A percentile compares a stretch with the other conserved stretches of the same genome.
Conservation (phyloP, 2,888 invertebrate genomes). For the Oligia fasciuncula region DNA sequence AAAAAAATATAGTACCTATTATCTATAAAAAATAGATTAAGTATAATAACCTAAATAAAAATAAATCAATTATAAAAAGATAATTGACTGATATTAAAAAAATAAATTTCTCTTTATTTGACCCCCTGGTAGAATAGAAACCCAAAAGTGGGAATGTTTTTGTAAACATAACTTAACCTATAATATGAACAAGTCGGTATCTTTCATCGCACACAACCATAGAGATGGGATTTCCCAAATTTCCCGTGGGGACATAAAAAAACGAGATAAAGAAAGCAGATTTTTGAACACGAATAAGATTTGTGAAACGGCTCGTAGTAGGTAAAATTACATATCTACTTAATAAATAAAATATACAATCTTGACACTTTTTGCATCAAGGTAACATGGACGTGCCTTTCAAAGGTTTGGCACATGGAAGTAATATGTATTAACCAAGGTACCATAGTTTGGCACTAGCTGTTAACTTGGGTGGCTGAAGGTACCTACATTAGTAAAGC, state of each 20-base stretch:
- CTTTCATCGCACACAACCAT: constrained; percentile 40
- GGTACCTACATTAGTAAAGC: background rate
- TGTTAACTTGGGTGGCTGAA: background rate
- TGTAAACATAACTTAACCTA: constrained; percentile 23
- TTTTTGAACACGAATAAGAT: constrained; percentile 42
- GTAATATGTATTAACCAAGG: background rate
- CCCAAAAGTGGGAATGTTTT: background rate
- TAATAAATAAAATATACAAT: constrained; percentile 51
- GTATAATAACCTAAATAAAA: too few relatives aligned
- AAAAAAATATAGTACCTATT: too few relatives aligned
- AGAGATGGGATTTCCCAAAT: constrained; percentile 44
- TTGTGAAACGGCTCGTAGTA: constrained; percentile 13
- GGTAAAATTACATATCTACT: background rate
- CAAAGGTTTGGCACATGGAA: constrained; percentile 45
- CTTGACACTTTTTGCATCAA: constrained; percentile 54
- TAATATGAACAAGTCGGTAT: constrained; percentile 25
- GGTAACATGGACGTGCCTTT: constrained; percentile 47
- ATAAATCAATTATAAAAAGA: too few relatives aligned
- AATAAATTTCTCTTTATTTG: background rate
- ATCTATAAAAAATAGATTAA: too few relatives aligned
- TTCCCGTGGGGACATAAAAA: constrained; percentile 51
- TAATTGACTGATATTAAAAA: background rate
- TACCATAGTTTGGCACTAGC: constrained; percentile 41
- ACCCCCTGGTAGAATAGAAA: background rate
- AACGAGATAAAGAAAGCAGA: constrained; percentile 32